Base-by-base conservation (phyloP, 2,888 invertebrate genomes). In the Hirtodrosophila cameraria region DNA sequence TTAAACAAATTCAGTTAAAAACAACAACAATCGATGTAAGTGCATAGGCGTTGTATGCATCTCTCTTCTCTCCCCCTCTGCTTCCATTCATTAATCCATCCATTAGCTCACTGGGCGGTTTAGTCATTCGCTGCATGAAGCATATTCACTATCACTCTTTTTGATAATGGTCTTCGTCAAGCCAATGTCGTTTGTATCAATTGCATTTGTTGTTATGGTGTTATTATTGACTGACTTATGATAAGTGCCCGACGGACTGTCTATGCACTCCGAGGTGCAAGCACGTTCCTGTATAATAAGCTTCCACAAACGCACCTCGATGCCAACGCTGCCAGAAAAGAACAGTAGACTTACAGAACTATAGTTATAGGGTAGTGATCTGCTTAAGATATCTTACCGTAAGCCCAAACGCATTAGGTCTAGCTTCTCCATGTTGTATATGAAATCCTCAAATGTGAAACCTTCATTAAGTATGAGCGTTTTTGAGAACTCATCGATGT, bases 241-340 rank as follows among this genome's bases (percentile, higher is more conserved):
- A 35, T 77, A 83, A 7, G 65, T 46, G 31, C 59, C 62, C 1
- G 64, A 12, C 16, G 75, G 72, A 46, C 75, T 86, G 16, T 78
- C 81, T 27, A 80, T 53, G 33, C 77, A 67, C 5, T 79, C 67
- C 5, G 71, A 71, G 4, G 75, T 53, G 55, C 74, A 76, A 41
- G 67, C 72, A 50, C 89, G 86, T 38, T 88, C 87, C 65, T 78
- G 75, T 58, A 93, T 90, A 50, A 98, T 94, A 0, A 96, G 95
- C 64, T 95, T 94, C 97, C 97, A 98, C 65, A 98, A 92, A 52
- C 95, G 93, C 39, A 97, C 93, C 88, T 97, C 96, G 16, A 96
- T 93, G 31, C 97, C 97, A 48, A 96, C 80, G 3, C 80, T 80
- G 36, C 0, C 25, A 33, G 9, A 1, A 2, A 9, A 8, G 4